Base-by-base conservation (phyloP, 2,888 invertebrate genomes). In the Gisinianus flammeolus region DNA sequence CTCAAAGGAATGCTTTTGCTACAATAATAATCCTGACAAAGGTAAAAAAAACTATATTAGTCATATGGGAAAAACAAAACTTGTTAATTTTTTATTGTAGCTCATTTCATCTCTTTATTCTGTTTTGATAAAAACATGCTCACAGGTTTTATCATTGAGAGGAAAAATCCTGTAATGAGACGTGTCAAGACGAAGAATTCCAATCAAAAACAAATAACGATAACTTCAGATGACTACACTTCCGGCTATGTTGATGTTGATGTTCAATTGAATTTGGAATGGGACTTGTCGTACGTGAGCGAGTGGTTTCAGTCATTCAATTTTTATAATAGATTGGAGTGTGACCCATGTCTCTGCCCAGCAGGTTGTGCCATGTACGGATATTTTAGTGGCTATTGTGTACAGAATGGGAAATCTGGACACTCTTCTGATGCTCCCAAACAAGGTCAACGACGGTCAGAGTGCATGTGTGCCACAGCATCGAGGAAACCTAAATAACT, bases 181-280 rank as follows among this genome's bases (percentile, higher is more conserved):
- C 30, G 33, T 6, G 33, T 73, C 31, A 73, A 35, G 56, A 10
- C 71, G 10, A 71, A 56, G 56, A 22, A 35, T 33, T 56, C 26
- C 1, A 62, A 35, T n/a, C 35, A 58, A 10, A 73, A 73, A 26
- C 64, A 73, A 44, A 73, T 73, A 24, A 64, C 73, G 16, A 19
- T 73, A 16, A 44, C 35, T 24, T 58, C 73, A 12, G 73, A 73
- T 64, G 73, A 73, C 33, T 73, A 73, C 58, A 73, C 64, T 35
- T 22, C 73, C 8, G 73, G 73, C 24, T 73, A 76, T 52, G 76
- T 76, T 52, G 76, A 76, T 33, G 76, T 76, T n/a, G 76, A 76
- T 33, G 76, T 76, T 2, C 54, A 69, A 30, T 24, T 76, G 1
- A 76, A 76, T 24, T 26, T 76, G 22, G 68, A 67, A 58, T 69